Percentiles rank a stretch among this genome's conserved stretches.
Evolutionary conservation across 2,888 invertebrate species (phyloP).

Genomic region (Caenorhabditis sp.): DNA sequence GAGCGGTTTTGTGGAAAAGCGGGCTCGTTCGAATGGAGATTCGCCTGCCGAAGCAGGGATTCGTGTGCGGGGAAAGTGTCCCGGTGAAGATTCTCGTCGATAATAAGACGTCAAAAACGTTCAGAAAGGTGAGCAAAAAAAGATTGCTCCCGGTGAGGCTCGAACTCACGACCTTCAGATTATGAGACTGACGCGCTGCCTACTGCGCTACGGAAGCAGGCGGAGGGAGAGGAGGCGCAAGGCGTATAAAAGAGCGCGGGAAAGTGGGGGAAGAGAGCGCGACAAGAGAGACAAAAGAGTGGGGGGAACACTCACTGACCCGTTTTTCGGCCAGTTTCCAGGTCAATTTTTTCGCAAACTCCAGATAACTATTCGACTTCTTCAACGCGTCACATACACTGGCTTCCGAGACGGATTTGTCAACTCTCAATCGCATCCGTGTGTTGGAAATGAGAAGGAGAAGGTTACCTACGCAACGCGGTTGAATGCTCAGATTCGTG

Average conservation of each 20-base stretch:
- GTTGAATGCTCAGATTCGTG: constrained; percentile 55
- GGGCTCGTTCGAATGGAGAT: constrained; percentile 55
- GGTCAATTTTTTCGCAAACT: background rate
- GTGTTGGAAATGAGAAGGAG: constrained; percentile 37
- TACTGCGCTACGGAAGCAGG: constrained; percentile 88
- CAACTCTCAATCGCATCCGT: constrained; percentile 47
- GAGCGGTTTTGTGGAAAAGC: constrained; percentile 40
- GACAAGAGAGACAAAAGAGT: background rate
- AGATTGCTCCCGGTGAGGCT: constrained; percentile 88
- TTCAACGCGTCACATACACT: constrained; percentile 60
- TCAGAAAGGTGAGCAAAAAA: constrained; percentile 34
- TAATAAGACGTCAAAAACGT: constrained; percentile 49
- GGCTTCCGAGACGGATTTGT: constrained; percentile 63
- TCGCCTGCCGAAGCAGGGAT: constrained; percentile 54
- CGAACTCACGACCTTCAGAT: constrained; percentile 96
- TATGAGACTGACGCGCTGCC: background rate
- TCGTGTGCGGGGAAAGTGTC: constrained; percentile 55
- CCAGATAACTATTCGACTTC: constrained; percentile 43
- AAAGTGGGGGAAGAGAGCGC: background rate
- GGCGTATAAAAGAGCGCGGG: background rate
- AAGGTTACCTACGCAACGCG: constrained; percentile 53
- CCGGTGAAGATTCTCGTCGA: constrained; percentile 35
- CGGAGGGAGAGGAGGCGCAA: constrained; percentile 54
- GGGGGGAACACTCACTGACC: background rate
- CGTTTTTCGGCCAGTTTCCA: background rate